Evolutionary conservation across 2,888 invertebrate species (phyloP), one percentile per base, ranked within the genome.

Genomic region (Platycnemis pennipes): DNA sequence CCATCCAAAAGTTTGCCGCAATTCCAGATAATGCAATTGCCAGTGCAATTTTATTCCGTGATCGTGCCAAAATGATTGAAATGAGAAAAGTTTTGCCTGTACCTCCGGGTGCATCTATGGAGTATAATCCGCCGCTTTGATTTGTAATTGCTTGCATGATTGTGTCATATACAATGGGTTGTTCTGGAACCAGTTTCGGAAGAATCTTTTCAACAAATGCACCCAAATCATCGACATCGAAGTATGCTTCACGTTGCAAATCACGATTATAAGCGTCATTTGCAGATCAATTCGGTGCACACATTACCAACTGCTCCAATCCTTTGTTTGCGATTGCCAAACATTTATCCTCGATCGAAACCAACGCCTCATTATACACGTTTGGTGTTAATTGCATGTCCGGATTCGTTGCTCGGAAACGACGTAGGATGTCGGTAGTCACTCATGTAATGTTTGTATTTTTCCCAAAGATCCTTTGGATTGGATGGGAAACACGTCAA

Each of bases 341-440:
- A 85, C 94, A 95, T 94, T 95, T 94, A 95, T 95, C 95, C 95
- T 96, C 95, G 94, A 96, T 95, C 87, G 94, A 88, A 0, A 95
- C 94, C 94, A 96, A 95, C 95, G 95, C 95, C 95, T 96, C 95
- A 95, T 96, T 96, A 77, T 95, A 96, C 94, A 96, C 95, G 45
- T 95, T 95, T 94, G 94, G 91, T 42, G 94, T 94, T 77, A 94
- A 95, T 94, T 95, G 95, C 95, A 95, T 94, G 94, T 95, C 95
- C 94, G 31, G 95, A 91, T 94, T 94, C 96, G 96, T 86, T 86
- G 26, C n/a, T n/a, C 86, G 86, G 44, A 85, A 44, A 45, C 22
- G 31, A 94, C 22, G 42, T 77, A 85, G 26, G 89, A 77, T 69
- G 94, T 95, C 95, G 95, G 96, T n/a, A n/a, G n/a, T n/a, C 95